Evolutionary conservation across 2,888 invertebrate genomes (phyloP).

Genomic region (Biston betularia): DNA sequence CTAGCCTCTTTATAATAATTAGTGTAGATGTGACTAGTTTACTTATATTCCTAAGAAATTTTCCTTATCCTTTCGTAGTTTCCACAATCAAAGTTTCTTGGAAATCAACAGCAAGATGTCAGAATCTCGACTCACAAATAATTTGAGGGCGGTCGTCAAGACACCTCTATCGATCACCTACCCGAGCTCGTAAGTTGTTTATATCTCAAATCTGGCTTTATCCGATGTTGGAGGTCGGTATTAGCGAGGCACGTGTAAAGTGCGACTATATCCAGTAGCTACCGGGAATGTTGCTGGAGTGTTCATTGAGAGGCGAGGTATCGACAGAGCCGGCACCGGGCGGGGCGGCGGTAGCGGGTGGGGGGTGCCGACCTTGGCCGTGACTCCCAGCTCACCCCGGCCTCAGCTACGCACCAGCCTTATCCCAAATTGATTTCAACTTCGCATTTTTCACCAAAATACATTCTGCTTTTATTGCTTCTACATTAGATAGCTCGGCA

Average conservation of each 20-base stretch:
- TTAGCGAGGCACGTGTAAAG: slow-evolving; percentile 52
- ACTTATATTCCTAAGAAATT: neutral
- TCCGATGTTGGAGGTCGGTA: slow-evolving; percentile 34
- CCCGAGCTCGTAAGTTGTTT: slow-evolving; percentile 47
- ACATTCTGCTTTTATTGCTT: slow-evolving; percentile 30
- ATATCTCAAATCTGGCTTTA: slow-evolving; percentile 43
- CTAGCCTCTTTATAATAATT: too few relatives aligned
- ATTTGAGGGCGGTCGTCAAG: slow-evolving; percentile 17
- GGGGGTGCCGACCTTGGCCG: slow-evolving; percentile 80
- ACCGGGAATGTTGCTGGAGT: slow-evolving; percentile 41
- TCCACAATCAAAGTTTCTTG: neutral
- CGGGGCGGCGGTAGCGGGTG: slow-evolving; percentile 47
- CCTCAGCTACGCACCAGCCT: slow-evolving; percentile 61
- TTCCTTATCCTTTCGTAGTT: neutral
- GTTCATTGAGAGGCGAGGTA: slow-evolving; percentile 69
- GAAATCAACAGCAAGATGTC: slow-evolving; percentile 5
- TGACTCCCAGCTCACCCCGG: slow-evolving; percentile 72
- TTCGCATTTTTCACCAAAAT: slow-evolving; percentile 52
- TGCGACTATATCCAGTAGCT: slow-evolving; percentile 28
- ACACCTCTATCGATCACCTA: slow-evolving; percentile 47
- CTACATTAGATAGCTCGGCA: slow-evolving; percentile 23
- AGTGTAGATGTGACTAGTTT: neutral
- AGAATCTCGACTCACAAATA: slow-evolving; percentile 10
- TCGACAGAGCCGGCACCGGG: slow-evolving; percentile 55
- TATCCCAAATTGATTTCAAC: slow-evolving; percentile 70